phyloP scores from a whole-genome alignment of 2,797 vertebrate genomes.

The Urophycis tenuis region DNA sequence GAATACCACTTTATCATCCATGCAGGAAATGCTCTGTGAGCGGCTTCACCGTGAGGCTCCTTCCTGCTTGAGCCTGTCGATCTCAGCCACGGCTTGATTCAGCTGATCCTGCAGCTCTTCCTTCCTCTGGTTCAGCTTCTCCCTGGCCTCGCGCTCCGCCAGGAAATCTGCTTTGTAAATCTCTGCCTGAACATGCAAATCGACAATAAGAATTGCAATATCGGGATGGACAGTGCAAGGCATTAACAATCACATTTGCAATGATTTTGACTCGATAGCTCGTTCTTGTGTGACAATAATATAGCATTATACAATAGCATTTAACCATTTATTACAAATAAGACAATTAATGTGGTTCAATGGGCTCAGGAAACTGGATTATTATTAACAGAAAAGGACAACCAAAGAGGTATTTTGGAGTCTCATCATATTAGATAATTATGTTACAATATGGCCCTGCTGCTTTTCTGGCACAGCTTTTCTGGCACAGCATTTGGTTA shows the following conservation, averaged over 20 bases:
- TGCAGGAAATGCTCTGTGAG: neutral
- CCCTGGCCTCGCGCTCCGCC: conserved; percentile 81
- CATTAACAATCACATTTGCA: neutral
- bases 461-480: no score
- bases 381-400: neutral
- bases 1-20: neutral
- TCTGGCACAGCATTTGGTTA: neutral
- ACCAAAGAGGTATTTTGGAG: neutral
- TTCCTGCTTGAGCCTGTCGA: conserved; percentile 68
- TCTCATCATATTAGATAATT: neutral
- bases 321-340: neutral
- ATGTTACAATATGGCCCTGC: neutral
- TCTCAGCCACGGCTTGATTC: conserved; percentile 66
- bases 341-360: neutral
- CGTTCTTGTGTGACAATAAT: neutral
- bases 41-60: conserved; percentile 64
- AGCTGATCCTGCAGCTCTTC: conserved; percentile 82
- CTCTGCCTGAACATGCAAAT: conserved; percentile 72
- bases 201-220: neutral
- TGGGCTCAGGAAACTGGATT: neutral
- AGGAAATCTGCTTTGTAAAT: conserved; percentile 86
- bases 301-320: neutral
- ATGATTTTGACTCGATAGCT: neutral
- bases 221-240: neutral
- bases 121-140: conserved; percentile 85